Conservation (phyloP, 2,888 invertebrate genomes). For the Nephrotoma appendiculata region DNA sequence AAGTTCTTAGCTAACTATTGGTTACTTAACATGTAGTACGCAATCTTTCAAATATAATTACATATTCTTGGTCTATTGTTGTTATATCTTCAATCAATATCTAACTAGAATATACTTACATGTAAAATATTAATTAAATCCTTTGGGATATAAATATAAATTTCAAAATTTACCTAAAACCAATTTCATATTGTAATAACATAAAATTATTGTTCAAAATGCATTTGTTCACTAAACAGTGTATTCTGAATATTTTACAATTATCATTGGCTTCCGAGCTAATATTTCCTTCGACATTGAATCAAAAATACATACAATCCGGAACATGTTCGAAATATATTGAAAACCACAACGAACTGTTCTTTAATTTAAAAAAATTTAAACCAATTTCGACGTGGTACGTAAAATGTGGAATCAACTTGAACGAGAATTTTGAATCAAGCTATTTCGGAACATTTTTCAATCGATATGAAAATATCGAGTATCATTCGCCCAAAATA, state of each 20-base stretch:
- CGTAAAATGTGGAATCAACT: not conserved
- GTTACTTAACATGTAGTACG: no score
- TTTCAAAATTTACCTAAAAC: no score
- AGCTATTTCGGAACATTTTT: not conserved
- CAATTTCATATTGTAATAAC: no score
- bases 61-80: no score
- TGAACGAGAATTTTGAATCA: not conserved
- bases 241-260: not conserved
- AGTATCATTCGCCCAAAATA: not conserved
- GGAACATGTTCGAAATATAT: no score
- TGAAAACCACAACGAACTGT: not conserved
- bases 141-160: no score
- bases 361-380: not conserved
- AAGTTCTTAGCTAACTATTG: no score
- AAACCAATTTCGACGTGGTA: not conserved
- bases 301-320: not conserved
- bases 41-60: no score
- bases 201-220: no score
- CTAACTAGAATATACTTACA: no score
- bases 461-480: not conserved
- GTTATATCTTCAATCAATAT: no score
- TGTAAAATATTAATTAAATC: no score
- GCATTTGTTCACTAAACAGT: not conserved
- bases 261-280: not conserved
- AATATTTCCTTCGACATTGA: not conserved